phyloP scores from a whole-genome alignment of 1,140 invertebrate genomes.

The Doryteuthis pealeii region DNA sequence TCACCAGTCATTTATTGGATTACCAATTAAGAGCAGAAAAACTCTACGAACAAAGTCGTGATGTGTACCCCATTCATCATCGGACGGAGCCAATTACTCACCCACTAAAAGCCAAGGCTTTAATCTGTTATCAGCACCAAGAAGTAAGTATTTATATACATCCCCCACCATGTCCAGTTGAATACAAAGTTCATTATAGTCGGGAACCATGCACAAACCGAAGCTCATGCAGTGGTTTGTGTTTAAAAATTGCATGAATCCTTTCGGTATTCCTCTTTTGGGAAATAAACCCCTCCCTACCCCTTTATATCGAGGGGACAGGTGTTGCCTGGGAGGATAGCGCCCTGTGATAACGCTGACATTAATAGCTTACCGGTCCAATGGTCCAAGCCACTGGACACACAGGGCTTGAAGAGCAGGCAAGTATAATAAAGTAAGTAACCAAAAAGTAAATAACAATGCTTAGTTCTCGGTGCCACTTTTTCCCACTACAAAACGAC shows the following conservation, averaged over 20 bases:
- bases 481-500: too few relatives aligned
- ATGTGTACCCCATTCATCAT: constrained; percentile 45
- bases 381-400: too few relatives aligned
- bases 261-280: too few relatives aligned
- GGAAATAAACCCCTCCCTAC: too few relatives aligned
- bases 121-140: constrained; percentile 45
- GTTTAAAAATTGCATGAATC: too few relatives aligned
- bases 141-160: constrained; percentile 34
- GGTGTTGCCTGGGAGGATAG: background rate
- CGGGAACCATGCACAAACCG: too few relatives aligned
- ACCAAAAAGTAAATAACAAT: too few relatives aligned
- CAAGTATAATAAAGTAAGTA: too few relatives aligned
- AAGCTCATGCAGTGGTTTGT: too few relatives aligned
- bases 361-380: background rate
- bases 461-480: too few relatives aligned
- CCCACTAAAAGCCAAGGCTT: constrained; percentile 40
- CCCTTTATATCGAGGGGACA: too few relatives aligned
- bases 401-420: too few relatives aligned
- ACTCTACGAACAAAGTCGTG: constrained; percentile 32
- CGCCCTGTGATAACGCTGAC: background rate
- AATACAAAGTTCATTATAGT: background rate
- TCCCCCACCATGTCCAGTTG: background rate
- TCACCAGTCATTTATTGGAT: constrained; percentile 41
- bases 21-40: constrained; percentile 40
- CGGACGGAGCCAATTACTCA: constrained; percentile 38